These are phyloP conservation scores for Leptura quadrifasciata DNA, from an alignment of 2,888 invertebrate species.

Conservation along the genomic window DNA sequence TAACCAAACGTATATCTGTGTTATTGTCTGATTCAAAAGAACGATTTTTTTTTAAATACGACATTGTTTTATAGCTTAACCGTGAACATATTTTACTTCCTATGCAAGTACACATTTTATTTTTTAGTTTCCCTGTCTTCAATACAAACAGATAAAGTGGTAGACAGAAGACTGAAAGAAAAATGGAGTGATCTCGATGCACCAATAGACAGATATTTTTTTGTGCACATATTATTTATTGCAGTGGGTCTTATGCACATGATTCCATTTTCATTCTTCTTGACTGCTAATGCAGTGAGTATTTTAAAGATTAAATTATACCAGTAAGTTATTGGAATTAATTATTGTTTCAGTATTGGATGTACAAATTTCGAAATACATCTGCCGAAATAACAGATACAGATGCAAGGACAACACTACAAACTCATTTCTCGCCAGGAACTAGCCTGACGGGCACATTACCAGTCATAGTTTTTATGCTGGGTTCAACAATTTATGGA, in stretches of 20 bases:
- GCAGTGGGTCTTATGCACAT: slow-evolving; percentile 54
- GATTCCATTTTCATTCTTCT: slow-evolving; percentile 54
- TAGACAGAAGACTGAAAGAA: neutral
- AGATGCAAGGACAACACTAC: slow-evolving; percentile 52
- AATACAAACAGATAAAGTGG: neutral
- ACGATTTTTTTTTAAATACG: too few species aligned
- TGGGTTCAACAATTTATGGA: slow-evolving; percentile 47
- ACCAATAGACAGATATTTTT: slow-evolving; percentile 47
- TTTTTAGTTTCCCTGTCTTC: neutral
- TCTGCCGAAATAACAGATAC: slow-evolving; percentile 36
- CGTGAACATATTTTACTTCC: too few species aligned
- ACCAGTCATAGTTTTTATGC: slow-evolving; percentile 50
- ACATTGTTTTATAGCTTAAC: too few species aligned
- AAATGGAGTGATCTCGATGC: neutral
- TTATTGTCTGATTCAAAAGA: too few species aligned
- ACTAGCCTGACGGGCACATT: slow-evolving; percentile 47
- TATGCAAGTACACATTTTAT: too few species aligned
- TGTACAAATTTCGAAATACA: slow-evolving; percentile 49
- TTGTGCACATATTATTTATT: slow-evolving; percentile 50
- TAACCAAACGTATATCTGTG: too few species aligned
- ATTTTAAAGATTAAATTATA: slow-evolving; percentile 1
- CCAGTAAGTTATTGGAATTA: neutral
- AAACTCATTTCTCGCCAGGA: slow-evolving; percentile 54
- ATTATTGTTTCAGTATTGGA: slow-evolving; percentile 48
- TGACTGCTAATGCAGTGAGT: slow-evolving; percentile 57